Base-by-base conservation (phyloP, 2,888 invertebrate genomes). In the Ophion obscuratus region DNA sequence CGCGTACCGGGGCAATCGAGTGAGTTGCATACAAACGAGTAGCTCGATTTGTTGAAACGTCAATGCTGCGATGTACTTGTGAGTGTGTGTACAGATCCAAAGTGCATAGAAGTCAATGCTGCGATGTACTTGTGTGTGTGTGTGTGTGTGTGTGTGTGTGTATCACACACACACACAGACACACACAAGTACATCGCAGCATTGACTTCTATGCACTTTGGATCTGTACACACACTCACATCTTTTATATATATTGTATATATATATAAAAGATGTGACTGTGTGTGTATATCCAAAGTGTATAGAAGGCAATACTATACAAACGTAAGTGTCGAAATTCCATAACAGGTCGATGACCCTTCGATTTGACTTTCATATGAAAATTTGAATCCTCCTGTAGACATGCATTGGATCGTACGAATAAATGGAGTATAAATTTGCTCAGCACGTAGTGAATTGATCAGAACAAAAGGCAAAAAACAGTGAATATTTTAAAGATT, bases 1-100 rank as follows among this genome's bases (percentile, higher is more conserved):
- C 90, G 87, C 88, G 88, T 88, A 89, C 83, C 81, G 73, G 84
- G 84, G 79, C 88, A 74, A 85, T 83, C 85, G 79, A 74, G 44
- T 77, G 88, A 86, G 86, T 88, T 88, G 90, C 90, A 92, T 91
- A 90, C 88, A 90, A 91, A 92, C 88, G 87, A 91, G 83, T 20
- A 64, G 62, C 83, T 82, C 81, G 87, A 85, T 88, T 88, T 78
- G 82, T 85, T 84, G 85, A 80, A 84, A 79, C 83, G 78, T 76
- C 80, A 76, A 79, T 74, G 79, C 44, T 57, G 11, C 62, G 31
- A 57, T 64, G 24, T 27, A 67, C 20, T 31, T 40, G 17, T 44
- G 20, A 11, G 44, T 73, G 20, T 68, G n/a, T n/a, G n/a, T n/a
- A n/a, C n/a, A n/a, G n/a, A n/a, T n/a, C n/a, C n/a, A n/a, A n/a